Percentiles rank a stretch among this genome's conserved stretches.
Conservation (phyloP, 2,888 invertebrate genomes). For the Scotopteryx bipunctaria region DNA sequence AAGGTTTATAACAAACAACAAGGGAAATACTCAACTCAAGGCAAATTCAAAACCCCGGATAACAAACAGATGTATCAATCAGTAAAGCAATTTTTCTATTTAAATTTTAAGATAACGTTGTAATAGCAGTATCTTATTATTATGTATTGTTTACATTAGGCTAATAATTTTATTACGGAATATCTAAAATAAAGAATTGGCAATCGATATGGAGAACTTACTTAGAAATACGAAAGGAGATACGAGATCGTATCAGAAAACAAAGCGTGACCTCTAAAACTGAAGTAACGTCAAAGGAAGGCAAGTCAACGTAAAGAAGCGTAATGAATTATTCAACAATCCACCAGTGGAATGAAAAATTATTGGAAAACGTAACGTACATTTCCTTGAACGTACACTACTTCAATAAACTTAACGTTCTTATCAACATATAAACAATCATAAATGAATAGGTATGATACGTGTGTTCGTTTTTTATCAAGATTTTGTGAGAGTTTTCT, state of each 20-base stretch:
- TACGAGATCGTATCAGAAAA: not conserved
- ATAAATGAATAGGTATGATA: not conserved
- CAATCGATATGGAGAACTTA: not conserved
- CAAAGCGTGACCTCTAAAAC: conserved; percentile 37
- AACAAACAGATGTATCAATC: no score
- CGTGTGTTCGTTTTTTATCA: no score
- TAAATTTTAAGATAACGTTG: no score
- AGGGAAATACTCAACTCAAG: no score
- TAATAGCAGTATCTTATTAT: no score
- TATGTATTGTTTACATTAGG: no score
- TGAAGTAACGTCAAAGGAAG: conserved; percentile 32
- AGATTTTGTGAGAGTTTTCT: not conserved
- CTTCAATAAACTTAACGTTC: conserved; percentile 10
- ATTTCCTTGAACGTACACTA: conserved; percentile 45
- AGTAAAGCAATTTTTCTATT: no score
- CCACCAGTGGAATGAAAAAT: conserved; percentile 51
- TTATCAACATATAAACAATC: not conserved
- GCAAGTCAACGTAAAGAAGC: conserved; percentile 39
- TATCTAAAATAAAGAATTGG: not conserved
- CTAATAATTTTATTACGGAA: no score
- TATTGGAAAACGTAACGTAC: conserved; percentile 48
- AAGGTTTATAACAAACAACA: no score
- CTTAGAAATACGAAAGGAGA: not conserved
- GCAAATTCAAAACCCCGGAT: no score
- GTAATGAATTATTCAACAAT: conserved; percentile 58